Evolutionary conservation across 2,888 invertebrate species (phyloP).

Genomic region (Latheticus oryzae): DNA sequence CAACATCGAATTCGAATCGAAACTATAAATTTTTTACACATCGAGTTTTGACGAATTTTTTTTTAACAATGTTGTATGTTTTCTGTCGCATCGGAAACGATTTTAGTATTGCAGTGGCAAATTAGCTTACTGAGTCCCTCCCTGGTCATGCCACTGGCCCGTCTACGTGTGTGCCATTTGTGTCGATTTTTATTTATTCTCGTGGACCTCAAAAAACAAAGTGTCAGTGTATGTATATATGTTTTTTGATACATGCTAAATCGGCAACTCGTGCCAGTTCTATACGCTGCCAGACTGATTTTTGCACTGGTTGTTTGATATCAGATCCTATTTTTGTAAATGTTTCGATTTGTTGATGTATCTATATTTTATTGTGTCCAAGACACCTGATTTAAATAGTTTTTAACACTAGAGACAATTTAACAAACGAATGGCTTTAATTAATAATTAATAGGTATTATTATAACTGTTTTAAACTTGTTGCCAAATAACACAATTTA

Average conservation of each 20-base stretch:
- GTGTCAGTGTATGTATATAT: conserved; percentile 42
- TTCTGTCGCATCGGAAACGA: not conserved
- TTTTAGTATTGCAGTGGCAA: conserved; percentile 1
- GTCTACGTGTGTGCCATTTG: conserved; percentile 51
- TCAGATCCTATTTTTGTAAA: conserved; percentile 63
- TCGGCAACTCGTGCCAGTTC: conserved; percentile 46
- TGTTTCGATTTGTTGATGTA: conserved; percentile 61
- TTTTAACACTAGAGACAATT: conserved; percentile 59
- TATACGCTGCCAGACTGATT: conserved; percentile 56
- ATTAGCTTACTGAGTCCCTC: conserved; percentile 26
- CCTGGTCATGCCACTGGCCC: conserved; percentile 40
- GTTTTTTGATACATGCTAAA: conserved; percentile 40
- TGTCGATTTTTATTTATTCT: conserved; percentile 42
- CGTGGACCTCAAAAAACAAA: conserved; percentile 37
- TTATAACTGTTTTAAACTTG: conserved; percentile 60
- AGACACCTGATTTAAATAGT: conserved; percentile 50
- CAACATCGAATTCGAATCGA: too few relatives aligned
- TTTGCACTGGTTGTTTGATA: conserved; percentile 45
- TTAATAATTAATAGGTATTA: conserved; percentile 58
- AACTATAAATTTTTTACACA: too few relatives aligned
- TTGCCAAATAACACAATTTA: conserved; percentile 68
- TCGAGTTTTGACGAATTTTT: too few relatives aligned
- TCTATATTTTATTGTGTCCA: conserved; percentile 62
- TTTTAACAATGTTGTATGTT: too few relatives aligned
- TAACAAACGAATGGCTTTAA: conserved; percentile 63